phyloP scores from a whole-genome alignment of 2,797 vertebrate species.

The Petrocephalus schoutedeni region DNA sequence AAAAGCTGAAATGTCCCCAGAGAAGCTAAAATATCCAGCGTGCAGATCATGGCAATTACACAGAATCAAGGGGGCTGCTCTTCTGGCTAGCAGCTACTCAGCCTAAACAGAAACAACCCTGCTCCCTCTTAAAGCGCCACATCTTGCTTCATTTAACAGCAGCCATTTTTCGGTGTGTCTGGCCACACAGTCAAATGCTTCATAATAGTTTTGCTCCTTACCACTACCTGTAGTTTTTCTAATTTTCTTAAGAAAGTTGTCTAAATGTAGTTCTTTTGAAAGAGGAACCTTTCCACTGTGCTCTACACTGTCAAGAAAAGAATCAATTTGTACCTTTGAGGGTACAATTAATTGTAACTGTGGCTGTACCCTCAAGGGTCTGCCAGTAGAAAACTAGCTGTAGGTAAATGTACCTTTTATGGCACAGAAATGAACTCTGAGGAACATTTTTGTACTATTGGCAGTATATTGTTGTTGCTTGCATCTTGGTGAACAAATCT shows the following conservation, averaged over 20 bases:
- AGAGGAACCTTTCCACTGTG: not conserved
- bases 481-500: not conserved
- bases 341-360: not conserved
- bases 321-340: not conserved
- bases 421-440: not conserved
- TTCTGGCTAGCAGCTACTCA: not conserved
- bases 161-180: not conserved
- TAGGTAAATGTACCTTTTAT: not conserved
- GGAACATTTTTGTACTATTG: not conserved
- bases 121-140: not conserved
- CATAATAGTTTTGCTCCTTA: not conserved
- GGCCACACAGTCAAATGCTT: not conserved
- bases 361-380: not conserved
- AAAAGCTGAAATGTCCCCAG: not conserved
- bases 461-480: not conserved
- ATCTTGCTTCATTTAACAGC: not conserved
- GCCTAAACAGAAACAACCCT: not conserved
- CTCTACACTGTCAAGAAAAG: not conserved
- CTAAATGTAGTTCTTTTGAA: not conserved
- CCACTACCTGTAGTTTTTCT: not conserved
- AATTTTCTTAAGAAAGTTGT: not conserved
- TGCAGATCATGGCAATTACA: not conserved
- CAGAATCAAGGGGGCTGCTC: not conserved
- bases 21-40: not conserved
- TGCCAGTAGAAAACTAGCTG: not conserved